Evolutionary conservation across 2,888 invertebrate genomes (phyloP), one percentile per base, ranked within the genome.

Genomic region (Erebia aethiops): DNA sequence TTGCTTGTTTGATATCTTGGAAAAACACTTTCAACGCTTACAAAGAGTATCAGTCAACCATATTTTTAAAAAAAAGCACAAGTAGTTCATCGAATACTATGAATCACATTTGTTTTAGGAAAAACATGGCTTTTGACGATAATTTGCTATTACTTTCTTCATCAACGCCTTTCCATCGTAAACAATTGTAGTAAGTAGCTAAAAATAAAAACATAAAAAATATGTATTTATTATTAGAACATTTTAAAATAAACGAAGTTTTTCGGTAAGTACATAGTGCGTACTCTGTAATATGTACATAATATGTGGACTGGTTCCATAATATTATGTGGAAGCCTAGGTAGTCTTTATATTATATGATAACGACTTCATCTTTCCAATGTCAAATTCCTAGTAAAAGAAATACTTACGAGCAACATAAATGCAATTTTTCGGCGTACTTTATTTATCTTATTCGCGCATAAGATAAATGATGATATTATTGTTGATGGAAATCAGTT

Each of bases 401-500:
- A 58, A 68, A 75, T 70, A 78, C 84, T 81, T 78, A 86, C 86
- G 72, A 77, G 67, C 51, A 85, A 67, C 46, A 86, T 57, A 78
- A 90, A 89, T 72, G 79, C 77, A 64, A 89, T 75, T 84, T 92
- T 92, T 35, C 79, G 77, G 58, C 78, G 82, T 56, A 88, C 81
- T 82, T 87, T 88, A 56, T 79, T 81, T 69, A 91, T 83, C 79
- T 88, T 90, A 76, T 86, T 87, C 41, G 85, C 82, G 74, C 84
- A 85, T 69, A 92, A 77, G 69, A 89, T 74, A 71, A 90, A 77
- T 52, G 87, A 87, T 67, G 90, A 85, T 74, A 87, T 79, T 49
- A 87, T 69, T 78, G 77, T 84, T 67, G 73, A 78, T 72, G 71
- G 74, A 79, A 88, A 90, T 94, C 94, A 96, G 84, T 95, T 95